Percentiles rank a stretch among this genome's conserved stretches.
Conservation (phyloP, 2,888 invertebrate genomes). For the Branchipolynoe longqiensis region DNA sequence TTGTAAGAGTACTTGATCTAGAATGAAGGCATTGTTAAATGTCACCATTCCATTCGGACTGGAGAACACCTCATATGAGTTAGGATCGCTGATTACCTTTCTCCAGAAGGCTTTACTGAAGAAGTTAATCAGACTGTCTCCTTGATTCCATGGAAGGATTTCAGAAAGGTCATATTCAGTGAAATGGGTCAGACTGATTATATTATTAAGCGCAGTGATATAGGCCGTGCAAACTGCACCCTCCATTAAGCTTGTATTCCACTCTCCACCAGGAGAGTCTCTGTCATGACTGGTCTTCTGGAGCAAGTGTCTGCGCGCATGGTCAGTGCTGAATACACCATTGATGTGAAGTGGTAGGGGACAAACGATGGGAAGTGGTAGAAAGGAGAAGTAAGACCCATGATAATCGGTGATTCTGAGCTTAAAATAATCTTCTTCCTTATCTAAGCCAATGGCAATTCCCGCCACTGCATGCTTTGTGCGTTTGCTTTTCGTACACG, state of each 20-base stretch:
- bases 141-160: not conserved
- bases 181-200: not conserved
- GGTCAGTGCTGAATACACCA: conserved; percentile 10
- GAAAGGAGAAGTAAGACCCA: conserved; percentile 31
- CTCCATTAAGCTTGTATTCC: conserved; percentile 36
- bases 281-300: conserved; percentile 18
- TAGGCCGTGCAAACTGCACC: conserved; percentile 15
- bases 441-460: not conserved
- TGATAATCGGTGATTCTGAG: not conserved
- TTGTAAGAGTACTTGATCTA: not conserved
- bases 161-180: not conserved
- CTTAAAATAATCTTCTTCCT: not conserved
- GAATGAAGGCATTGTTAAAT: not conserved
- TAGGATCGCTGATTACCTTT: not conserved
- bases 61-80: not conserved
- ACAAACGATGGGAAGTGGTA: not conserved
- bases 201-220: not conserved
- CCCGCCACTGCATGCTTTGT: not conserved
- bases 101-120: conserved; percentile 10
- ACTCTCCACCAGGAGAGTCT: not conserved
- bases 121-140: not conserved
- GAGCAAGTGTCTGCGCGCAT: conserved; percentile 1
- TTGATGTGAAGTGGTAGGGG: conserved; percentile 5
- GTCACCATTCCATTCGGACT: not conserved
- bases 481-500: too few species aligned